Conservation (phyloP, 2,888 invertebrate genomes). For the Phortica magna region DNA sequence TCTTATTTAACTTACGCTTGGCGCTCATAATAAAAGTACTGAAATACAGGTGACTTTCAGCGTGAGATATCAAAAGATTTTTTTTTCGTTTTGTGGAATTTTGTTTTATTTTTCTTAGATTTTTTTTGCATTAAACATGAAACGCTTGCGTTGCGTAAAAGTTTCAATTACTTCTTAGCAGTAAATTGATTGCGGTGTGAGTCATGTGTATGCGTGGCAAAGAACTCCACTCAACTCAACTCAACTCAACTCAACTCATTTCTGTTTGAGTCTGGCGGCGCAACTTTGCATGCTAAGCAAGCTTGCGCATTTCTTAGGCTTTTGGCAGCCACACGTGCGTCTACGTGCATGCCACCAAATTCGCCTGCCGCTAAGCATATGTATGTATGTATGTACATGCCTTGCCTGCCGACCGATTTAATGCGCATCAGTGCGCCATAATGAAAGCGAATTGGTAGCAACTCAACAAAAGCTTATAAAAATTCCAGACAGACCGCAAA, state of each 20-base stretch:
- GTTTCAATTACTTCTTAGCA: conserved; percentile 25
- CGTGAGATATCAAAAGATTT: conserved; percentile 11
- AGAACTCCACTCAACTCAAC: background rate
- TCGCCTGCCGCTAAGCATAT: background rate
- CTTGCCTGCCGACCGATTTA: background rate
- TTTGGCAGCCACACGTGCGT: background rate
- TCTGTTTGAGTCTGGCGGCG: background rate
- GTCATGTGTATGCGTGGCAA: background rate
- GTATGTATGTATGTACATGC: no score
- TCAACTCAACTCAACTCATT: background rate
- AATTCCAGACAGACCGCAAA: conserved; percentile 54
- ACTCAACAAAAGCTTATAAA: conserved; percentile 45
- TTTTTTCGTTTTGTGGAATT: background rate
- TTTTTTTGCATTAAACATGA: background rate
- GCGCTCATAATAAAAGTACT: conserved; percentile 21
- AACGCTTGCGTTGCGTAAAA: conserved; percentile 16
- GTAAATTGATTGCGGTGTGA: background rate
- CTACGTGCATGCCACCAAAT: background rate
- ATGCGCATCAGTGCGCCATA: background rate
- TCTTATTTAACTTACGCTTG: background rate
- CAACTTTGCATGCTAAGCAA: background rate
- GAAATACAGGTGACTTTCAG: conserved; percentile 16
- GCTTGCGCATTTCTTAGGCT: background rate
- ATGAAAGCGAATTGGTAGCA: background rate
- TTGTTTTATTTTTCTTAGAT: background rate